phyloP scores from a whole-genome alignment of 2,888 invertebrate species.

The Thelaira solivaga region DNA sequence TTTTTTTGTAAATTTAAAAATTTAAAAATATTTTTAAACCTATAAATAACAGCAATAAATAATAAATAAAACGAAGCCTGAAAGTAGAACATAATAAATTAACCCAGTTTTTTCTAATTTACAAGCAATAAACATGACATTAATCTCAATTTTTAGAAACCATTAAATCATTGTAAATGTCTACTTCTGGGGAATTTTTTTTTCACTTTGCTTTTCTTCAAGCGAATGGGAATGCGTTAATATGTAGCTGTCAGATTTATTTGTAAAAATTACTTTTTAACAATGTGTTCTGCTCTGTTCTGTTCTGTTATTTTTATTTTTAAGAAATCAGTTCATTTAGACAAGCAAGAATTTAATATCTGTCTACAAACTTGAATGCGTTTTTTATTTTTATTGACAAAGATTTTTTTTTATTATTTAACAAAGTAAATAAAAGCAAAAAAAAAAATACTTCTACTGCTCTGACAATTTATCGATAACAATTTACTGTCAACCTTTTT shows the following conservation, averaged over 20 bases:
- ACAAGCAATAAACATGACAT: slow-evolving; percentile 56
- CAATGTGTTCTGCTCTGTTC: too few species aligned
- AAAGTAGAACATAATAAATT: slow-evolving; percentile 31
- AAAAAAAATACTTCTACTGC: too few species aligned
- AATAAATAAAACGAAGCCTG: neutral
- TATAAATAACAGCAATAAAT: neutral
- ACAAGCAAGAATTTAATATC: too few species aligned
- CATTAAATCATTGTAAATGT: slow-evolving; percentile 65
- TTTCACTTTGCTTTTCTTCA: neutral
- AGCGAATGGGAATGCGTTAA: neutral
- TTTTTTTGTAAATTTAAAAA: too few species aligned
- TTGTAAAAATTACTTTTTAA: slow-evolving; percentile 54
- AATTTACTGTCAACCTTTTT: too few species aligned
- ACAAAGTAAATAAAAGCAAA: too few species aligned
- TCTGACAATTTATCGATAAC: too few species aligned
- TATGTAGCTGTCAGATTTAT: slow-evolving; percentile 52
- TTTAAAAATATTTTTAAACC: neutral
- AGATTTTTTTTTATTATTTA: too few species aligned
- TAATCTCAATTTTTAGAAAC: slow-evolving; percentile 70
- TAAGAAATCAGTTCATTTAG: too few species aligned
- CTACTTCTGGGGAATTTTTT: neutral
- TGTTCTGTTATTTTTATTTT: too few species aligned
- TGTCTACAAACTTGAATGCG: too few species aligned
- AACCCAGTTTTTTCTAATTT: slow-evolving; percentile 43
- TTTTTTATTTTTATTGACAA: too few species aligned